Percentiles rank a stretch among this genome's conserved stretches.
Evolutionary conservation across 2,888 invertebrate species (phyloP).

Genomic region (Drosophila kanekoi): DNA sequence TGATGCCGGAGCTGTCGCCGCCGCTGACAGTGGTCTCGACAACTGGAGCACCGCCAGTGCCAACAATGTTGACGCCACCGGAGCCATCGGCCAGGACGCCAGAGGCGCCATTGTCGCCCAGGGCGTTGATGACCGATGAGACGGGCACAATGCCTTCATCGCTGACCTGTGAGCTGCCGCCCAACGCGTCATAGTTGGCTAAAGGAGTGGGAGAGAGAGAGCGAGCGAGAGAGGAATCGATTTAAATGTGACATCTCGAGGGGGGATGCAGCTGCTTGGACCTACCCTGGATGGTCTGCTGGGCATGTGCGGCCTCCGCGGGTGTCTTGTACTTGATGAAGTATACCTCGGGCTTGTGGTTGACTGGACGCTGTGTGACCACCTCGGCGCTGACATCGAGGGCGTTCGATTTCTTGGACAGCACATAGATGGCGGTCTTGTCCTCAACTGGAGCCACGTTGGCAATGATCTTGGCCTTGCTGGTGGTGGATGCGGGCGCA

Average conservation of each 20-base stretch:
- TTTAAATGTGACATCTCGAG: too few species aligned
- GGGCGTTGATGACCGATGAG: slow-evolving; percentile 80
- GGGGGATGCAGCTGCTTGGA: neutral
- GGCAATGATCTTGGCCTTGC: slow-evolving; percentile 82
- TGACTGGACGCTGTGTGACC: slow-evolving; percentile 76
- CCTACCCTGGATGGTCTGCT: slow-evolving; percentile 83
- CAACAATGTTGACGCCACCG: slow-evolving; percentile 57
- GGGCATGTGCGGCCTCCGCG: slow-evolving; percentile 83
- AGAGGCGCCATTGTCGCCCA: slow-evolving; percentile 72
- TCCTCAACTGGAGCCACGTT: slow-evolving; percentile 83
- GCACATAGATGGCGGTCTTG: slow-evolving; percentile 84
- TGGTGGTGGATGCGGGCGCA: slow-evolving; percentile 79
- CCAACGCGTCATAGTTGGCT: slow-evolving; percentile 83
- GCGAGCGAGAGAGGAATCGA: too few species aligned
- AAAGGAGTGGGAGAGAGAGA: neutral
- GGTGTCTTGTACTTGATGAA: slow-evolving; percentile 84
- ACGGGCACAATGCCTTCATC: slow-evolving; percentile 80
- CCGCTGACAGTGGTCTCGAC: slow-evolving; percentile 5
- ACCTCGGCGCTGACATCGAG: slow-evolving; percentile 81
- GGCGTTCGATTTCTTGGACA: slow-evolving; percentile 82
- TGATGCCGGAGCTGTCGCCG: neutral
- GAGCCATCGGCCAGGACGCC: slow-evolving; percentile 58
- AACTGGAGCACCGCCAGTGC: slow-evolving; percentile 63
- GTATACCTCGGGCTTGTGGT: slow-evolving; percentile 84
- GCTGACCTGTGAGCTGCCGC: slow-evolving; percentile 73